phyloP scores from a whole-genome alignment of 2,797 vertebrate genomes.

The Synanceia verrucosa region DNA sequence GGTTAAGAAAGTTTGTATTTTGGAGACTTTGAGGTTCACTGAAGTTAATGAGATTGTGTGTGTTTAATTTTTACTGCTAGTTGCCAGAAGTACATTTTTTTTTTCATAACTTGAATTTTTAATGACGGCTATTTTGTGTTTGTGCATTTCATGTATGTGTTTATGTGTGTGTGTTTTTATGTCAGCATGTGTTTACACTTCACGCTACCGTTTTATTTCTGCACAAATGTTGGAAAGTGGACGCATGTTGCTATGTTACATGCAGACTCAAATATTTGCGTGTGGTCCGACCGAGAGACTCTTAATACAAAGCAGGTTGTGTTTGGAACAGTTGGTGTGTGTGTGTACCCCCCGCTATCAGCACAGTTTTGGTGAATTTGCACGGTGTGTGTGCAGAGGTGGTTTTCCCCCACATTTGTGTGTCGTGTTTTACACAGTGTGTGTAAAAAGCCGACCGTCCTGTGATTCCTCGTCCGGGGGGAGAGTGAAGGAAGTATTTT shows the following conservation, averaged over 20 bases:
- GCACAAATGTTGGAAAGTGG: conserved; percentile 24
- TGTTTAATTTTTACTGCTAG: conserved; percentile 29
- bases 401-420: conserved; percentile 52
- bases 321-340: conserved; percentile 39
- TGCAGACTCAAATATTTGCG: conserved; percentile 35
- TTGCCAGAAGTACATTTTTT: conserved; percentile 28
- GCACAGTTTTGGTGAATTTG: conserved; percentile 16
- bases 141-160: background rate
- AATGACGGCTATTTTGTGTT: conserved; percentile 35
- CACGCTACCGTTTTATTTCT: conserved; percentile 30
- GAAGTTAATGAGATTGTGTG: conserved; percentile 42
- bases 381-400: conserved; percentile 8
- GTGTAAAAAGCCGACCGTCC: conserved; percentile 44
- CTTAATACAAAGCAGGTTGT: conserved; percentile 61
- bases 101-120: conserved; percentile 17
- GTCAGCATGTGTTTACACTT: conserved; percentile 36
- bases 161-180: conserved; percentile 27
- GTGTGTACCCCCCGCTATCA: background rate
- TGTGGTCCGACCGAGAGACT: conserved; percentile 59
- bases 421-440: conserved; percentile 55
- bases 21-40: conserved; percentile 43
- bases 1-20: conserved; percentile 46
- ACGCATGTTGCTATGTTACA: conserved; percentile 12
- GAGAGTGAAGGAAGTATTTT: conserved; percentile 58
- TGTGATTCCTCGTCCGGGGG: conserved; percentile 45